Conservation (phyloP, 2,888 invertebrate genomes). For the Hirudinaria manillensis region DNA sequence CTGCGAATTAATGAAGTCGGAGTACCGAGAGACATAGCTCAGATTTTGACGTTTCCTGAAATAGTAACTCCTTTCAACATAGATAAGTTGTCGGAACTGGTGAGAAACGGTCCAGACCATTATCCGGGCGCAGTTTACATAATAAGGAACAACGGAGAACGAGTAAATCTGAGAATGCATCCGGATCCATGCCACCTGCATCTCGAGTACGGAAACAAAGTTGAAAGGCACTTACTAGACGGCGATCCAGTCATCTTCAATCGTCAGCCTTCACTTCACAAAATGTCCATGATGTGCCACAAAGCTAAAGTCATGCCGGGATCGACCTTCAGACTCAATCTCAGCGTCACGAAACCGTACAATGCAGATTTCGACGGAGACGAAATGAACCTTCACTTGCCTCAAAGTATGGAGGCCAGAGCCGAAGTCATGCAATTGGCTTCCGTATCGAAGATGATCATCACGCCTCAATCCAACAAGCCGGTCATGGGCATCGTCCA, state of each 20-base stretch:
- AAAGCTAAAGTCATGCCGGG: conserved; percentile 78
- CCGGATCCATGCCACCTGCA: conserved; percentile 67
- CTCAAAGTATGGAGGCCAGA: conserved; percentile 94
- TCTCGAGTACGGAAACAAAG: conserved; percentile 57
- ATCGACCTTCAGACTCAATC: conserved; percentile 99
- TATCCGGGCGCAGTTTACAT: conserved; percentile 99
- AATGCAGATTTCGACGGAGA: conserved; percentile 99
- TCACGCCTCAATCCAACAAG: conserved; percentile 95
- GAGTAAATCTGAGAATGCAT: conserved; percentile 95
- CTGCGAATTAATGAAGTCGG: conserved; percentile 91
- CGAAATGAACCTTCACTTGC: conserved; percentile 99
- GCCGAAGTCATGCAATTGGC: conserved; percentile 97
- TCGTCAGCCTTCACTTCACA: conserved; percentile 97
- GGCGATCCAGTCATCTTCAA: conserved; percentile 98
- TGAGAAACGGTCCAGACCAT: conserved; percentile 90
- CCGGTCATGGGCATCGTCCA: conserved; percentile 99
- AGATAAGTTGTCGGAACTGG: conserved; percentile 83
- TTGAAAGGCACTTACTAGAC: conserved; percentile 93
- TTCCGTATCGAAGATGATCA: conserved; percentile 92
- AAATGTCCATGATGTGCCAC: conserved; percentile 99
- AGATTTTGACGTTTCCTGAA: conserved; percentile 97
- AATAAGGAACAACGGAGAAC: conserved; percentile 93
- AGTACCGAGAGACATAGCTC: conserved; percentile 93
- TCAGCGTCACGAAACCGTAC: conserved; percentile 97
- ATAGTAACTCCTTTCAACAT: conserved; percentile 98